Percentiles rank a stretch among this genome's conserved stretches.
These are phyloP conservation scores for Mesorhabditis belari DNA, from an alignment of 2,888 invertebrate genomes.

Conservation along the genomic window DNA sequence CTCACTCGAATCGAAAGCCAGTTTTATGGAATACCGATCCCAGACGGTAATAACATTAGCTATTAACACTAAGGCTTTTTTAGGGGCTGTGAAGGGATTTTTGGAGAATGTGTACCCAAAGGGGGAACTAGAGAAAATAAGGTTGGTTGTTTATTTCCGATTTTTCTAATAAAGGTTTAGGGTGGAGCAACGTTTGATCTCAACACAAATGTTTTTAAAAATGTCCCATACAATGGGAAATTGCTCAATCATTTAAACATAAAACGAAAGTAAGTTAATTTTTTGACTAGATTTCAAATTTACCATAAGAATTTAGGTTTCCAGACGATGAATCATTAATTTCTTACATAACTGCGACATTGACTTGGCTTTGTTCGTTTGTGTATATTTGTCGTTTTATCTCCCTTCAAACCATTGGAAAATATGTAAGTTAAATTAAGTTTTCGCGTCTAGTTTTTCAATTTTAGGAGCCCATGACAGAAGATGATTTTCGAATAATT, in stretches of 20 bases:
- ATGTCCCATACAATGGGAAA: neutral
- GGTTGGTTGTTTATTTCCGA: neutral
- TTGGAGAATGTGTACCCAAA: neutral
- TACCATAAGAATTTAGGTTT: constrained; percentile 2
- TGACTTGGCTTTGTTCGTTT: constrained; percentile 4
- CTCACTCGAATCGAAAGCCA: constrained; percentile 5
- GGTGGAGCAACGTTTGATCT: neutral
- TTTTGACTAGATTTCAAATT: constrained; percentile 6
- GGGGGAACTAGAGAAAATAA: too few species aligned
- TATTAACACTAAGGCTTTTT: neutral
- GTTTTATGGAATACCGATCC: constrained; percentile 3
- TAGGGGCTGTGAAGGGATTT: neutral
- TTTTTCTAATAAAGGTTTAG: neutral
- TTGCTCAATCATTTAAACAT: neutral
- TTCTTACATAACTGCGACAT: constrained; percentile 1
- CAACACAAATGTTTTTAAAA: neutral
- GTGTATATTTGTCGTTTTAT: constrained; percentile 5
- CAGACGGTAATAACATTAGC: neutral
- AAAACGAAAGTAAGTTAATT: neutral
- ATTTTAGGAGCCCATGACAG: neutral
- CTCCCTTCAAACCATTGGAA: neutral
- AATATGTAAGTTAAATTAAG: neutral
- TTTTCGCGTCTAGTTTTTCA: neutral
- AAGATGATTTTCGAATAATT: neutral
- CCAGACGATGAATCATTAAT: constrained; percentile 5